phyloP scores from a whole-genome alignment of 92 coral and sea anemone genomes.

The Blastomussa wellsi region DNA sequence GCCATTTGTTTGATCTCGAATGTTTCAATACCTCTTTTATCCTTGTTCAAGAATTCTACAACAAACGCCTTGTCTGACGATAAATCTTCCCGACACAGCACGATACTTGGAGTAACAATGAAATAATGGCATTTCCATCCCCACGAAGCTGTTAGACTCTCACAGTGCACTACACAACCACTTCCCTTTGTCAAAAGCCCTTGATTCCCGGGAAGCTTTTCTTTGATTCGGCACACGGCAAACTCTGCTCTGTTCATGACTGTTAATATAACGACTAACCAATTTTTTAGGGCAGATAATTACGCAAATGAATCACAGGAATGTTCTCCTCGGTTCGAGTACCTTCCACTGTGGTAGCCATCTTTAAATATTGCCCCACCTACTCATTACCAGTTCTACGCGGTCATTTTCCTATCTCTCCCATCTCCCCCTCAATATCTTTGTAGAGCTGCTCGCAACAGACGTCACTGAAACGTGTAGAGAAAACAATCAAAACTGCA shows the following conservation, averaged over 20 bases:
- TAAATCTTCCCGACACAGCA: constrained; percentile 62
- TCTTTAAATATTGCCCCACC: constrained; percentile 11
- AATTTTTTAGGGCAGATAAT: not conserved
- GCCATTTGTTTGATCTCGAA: constrained; percentile 74
- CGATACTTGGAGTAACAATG: constrained; percentile 71
- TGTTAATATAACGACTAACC: not conserved
- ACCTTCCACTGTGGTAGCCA: constrained; percentile 24
- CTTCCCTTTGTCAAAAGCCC: constrained; percentile 77
- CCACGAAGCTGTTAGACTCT: constrained; percentile 59
- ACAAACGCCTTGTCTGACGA: constrained; percentile 61
- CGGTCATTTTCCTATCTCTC: not conserved
- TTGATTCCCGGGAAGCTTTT: constrained; percentile 70
- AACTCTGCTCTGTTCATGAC: constrained; percentile 82
- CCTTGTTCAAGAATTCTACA: constrained; percentile 73
- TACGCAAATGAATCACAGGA: not conserved
- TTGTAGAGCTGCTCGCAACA: too few relatives aligned
- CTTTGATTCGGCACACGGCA: constrained; percentile 80
- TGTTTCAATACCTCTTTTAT: constrained; percentile 77
- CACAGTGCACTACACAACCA: constrained; percentile 75
- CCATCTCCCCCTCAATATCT: too few relatives aligned
- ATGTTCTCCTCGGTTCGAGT: constrained; percentile 1
- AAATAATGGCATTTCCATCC: constrained; percentile 85
- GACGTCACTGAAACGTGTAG: too few relatives aligned
- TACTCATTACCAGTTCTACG: constrained; percentile 26
- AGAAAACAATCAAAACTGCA: too few relatives aligned